Base-by-base conservation (phyloP, 2,888 invertebrate genomes). In the Anodontia alba region DNA sequence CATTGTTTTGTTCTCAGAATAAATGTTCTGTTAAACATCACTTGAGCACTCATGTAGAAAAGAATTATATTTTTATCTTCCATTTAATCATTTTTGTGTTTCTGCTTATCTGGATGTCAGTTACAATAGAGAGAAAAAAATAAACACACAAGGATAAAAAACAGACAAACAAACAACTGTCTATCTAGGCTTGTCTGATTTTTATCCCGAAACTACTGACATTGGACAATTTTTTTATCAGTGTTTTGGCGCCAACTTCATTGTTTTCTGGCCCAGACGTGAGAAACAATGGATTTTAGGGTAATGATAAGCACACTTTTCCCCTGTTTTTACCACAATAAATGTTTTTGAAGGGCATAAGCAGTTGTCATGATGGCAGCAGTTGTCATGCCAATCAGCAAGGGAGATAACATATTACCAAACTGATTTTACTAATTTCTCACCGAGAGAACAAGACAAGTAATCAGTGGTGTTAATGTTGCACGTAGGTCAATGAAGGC, bases 321-420 rank as follows among this genome's bases (percentile, higher is more conserved):
- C 29, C 29, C 29, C 15, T n/a, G 29, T 15, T 57, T 57, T 57
- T 57, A 26, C 7, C 62, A 31, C 62, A 31, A 62, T 33, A 33
- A 33, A 33, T 12, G 20, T 33, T 62, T 33, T 1, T 62, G 62
- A 62, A 33, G 62, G 62, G 62, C 62, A 62, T 29, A 17, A 33
- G 62, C 62, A 62, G 62, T 62, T 62, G 62, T 23, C 23, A 57
- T 57, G 33, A 3, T 62, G 33, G 31, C 62, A 62, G 17, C 62
- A 62, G 62, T 62, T 62, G 62, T 33, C 62, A 62, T 33, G 62
- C 62, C 62, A 62, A 62, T 62, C 62, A 62, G 3, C 31, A 62
- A 62, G 62, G 62, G 62, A 62, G 62, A 62, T 62, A 62, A 62
- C 62, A 62, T 33, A 62, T 62, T 62, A 62, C 62, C 26, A 62